Evolutionary conservation across 2,797 vertebrate species (phyloP), one percentile per base, ranked within the genome.

Genomic region (Brachymystax lenok): DNA sequence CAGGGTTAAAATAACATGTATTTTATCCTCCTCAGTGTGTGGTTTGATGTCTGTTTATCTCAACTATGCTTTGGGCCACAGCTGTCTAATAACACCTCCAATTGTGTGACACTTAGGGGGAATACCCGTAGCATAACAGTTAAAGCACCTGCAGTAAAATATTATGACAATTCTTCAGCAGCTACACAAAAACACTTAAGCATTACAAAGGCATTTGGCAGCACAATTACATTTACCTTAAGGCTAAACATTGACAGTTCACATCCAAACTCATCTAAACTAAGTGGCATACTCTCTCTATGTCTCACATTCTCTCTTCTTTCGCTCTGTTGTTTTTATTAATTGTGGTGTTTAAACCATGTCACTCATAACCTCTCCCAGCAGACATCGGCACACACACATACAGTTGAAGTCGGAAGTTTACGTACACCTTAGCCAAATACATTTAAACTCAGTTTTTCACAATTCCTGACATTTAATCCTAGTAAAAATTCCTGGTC

Each of bases 311-410:
- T 0, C 40, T 46, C 10, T 13, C 40, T 46, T 13, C 40, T 28
- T 64, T 8, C 3, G 4, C 4, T 64, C 61, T 64, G n/a, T 27
- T 24, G n/a, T 21, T 27, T 24, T 24, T 10, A 21, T 64, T 64
- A 59, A n/a, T 59, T 59, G 16, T 59, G 56, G 56, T 17, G 16
- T 74, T 28, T 46, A 12, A 35, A 21, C 17, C 61, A 24, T 67
- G 24, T 74, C 56, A 78, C 69, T 73, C 52, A 63, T 52, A 52
- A 35, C 51, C 33, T 66, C 21, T 67, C 51, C 67, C 1, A 24
- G 69, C 74, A 82, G 69, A 70, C 77, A 17, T 70, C 50, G 27
- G 56, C 28, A 68, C 64, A 67, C 64, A 67, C 64, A 67, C 64
- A 67, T 5, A 67, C 27, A 24, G 24, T 24, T 24, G 24, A 24